Evolutionary conservation across 2,888 invertebrate species (phyloP).

Genomic region (Torymus auratus): DNA sequence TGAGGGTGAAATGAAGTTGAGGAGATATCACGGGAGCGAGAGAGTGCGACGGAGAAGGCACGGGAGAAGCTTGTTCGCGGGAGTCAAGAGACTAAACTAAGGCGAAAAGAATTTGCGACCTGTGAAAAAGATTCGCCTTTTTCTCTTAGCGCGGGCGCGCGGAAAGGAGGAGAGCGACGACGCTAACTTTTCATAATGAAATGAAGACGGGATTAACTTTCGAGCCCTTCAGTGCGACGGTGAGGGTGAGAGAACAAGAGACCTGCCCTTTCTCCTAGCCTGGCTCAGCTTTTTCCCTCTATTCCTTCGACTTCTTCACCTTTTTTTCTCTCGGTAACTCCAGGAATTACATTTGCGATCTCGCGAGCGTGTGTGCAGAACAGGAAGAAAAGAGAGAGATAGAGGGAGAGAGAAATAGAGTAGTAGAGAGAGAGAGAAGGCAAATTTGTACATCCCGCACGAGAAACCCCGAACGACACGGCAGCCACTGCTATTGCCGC

Average conservation of each 20-base stretch:
- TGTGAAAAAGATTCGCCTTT: constrained; percentile 57
- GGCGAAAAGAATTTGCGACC: constrained; percentile 57
- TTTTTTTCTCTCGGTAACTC: neutral
- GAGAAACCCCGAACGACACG: constrained; percentile 24
- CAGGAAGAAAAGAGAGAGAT: too few species aligned
- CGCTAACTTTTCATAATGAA: constrained; percentile 58
- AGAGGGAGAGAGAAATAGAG: too few species aligned
- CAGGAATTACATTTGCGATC: too few species aligned
- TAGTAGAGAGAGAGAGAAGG: neutral
- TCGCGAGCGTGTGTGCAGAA: too few species aligned
- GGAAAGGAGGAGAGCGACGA: constrained; percentile 9
- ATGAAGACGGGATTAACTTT: constrained; percentile 58
- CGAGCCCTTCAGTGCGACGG: constrained; percentile 38
- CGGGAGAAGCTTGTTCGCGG: constrained; percentile 41
- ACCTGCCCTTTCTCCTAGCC: neutral
- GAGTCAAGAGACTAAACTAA: constrained; percentile 39
- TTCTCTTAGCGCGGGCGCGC: constrained; percentile 15
- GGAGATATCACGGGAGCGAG: constrained; percentile 16
- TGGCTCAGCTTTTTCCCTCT: constrained; percentile 9
- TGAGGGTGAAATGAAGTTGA: constrained; percentile 30
- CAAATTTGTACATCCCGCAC: constrained; percentile 46
- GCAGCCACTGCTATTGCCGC: neutral
- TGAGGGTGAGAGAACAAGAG: constrained; percentile 8
- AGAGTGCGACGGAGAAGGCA: too few species aligned
- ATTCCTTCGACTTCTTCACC: neutral